A percentile compares a stretch with the other conserved stretches of the same genome.
Conservation (phyloP, 2,113 vertebrate species). For the Accipiter cooperii region DNA sequence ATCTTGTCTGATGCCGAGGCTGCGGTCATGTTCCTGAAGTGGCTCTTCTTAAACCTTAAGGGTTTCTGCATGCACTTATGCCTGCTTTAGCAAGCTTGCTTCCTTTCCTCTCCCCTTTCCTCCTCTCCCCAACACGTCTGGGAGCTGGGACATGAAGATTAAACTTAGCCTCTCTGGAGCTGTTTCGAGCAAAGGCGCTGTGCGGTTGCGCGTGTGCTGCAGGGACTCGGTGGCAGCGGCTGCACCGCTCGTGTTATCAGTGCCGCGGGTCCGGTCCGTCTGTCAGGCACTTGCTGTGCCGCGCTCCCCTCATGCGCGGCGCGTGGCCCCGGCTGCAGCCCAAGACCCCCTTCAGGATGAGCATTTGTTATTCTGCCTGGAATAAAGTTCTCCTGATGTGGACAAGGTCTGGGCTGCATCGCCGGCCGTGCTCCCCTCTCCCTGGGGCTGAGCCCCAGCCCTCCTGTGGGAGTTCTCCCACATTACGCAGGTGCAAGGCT, state of each 20-base stretch:
- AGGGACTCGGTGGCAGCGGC: background rate
- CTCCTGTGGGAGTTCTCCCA: fast-evolving
- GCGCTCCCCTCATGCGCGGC: fast-evolving
- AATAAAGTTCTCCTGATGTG: background rate
- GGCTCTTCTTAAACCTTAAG: too few relatives aligned
- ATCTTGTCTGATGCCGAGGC: background rate
- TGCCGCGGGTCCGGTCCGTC: background rate
- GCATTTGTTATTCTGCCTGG: too few relatives aligned
- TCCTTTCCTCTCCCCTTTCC: background rate
- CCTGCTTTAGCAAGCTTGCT: background rate
- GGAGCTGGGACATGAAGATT: background rate
- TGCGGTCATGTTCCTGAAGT: background rate
- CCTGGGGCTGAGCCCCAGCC: too few relatives aligned
- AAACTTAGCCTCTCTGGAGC: background rate
- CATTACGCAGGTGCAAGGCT: fast-evolving
- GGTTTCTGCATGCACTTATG: background rate
- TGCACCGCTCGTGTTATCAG: background rate
- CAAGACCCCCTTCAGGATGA: background rate
- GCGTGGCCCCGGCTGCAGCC: background rate
- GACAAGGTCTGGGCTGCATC: background rate
- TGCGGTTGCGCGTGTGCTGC: too few relatives aligned
- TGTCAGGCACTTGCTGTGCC: fast-evolving
- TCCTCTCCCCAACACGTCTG: too few relatives aligned
- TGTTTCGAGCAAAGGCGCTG: too few relatives aligned
- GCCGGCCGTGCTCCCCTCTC: background rate